Base-by-base conservation (phyloP, 2,113 vertebrate genomes). In the Echinops telfairi region DNA sequence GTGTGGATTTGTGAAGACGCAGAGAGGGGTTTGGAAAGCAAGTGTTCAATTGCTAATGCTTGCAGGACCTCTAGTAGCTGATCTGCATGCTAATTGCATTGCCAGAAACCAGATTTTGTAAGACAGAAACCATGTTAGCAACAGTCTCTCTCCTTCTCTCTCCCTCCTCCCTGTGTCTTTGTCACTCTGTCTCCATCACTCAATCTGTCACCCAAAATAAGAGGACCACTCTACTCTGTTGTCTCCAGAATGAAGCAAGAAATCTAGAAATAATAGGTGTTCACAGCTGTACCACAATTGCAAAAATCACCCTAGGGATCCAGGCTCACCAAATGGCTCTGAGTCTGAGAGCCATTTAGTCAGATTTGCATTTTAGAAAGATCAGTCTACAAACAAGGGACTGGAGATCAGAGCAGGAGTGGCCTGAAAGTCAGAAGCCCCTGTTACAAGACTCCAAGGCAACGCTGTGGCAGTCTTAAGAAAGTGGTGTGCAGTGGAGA, bases 11-110 rank as follows among this genome's bases (percentile, higher is more conserved):
- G 57, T 86, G 92, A 81, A 82, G 83, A 93, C 86, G 75, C 38
- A 36, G 79, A 93, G 73, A 81, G 90, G 60, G 47, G 62, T 77
- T 82, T 71, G 17, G 73, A 70, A 92, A 87, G 89, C 86, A 47
- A 53, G 68, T 73, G 73, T 62, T 95, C 76, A 25, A 8, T 71
- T 94, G 75, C 70, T 88, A 86, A 93, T 62, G 83, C n/a, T 9
- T 29, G 38, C 31, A 88, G 76, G 91, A 75, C 77, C 76, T 81
- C 9, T 2, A 1, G 73, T 16, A 75, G 90, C 88, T 95, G 94
- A 91, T 79, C 91, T 92, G 94, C 92, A 96, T 95, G 84, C 57
- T 95, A 89, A 96, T 75, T 84, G 57, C 80, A 71, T 88, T 23
- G 17, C 90, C 33, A 81, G 80, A 87, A 94, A 58, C 86, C 58